Evolutionary conservation across 2,113 vertebrate genomes (phyloP).

Genomic region (Cercocebus atys): DNA sequence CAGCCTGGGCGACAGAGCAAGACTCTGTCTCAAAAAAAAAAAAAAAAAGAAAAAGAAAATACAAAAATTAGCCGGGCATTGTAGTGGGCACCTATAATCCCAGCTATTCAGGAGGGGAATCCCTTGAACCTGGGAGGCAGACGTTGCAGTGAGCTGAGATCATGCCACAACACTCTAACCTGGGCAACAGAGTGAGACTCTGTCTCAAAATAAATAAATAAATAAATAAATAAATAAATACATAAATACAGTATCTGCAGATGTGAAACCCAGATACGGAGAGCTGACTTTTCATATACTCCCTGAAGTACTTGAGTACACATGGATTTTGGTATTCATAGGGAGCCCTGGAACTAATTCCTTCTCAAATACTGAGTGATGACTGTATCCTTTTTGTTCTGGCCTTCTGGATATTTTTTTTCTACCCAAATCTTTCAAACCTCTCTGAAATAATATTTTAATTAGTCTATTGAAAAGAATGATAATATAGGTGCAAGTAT

Average conservation of each 20-base stretch:
- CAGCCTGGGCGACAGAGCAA: too few relatives aligned
- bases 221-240: too few relatives aligned
- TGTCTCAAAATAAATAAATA: too few relatives aligned
- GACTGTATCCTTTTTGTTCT: neutral
- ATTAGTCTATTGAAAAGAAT: constrained; percentile 25
- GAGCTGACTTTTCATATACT: neutral
- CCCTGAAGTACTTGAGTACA: neutral
- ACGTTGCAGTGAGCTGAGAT: too few relatives aligned
- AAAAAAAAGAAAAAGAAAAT: too few relatives aligned
- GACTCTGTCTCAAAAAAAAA: too few relatives aligned
- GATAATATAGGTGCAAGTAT: neutral
- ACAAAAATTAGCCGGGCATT: too few relatives aligned
- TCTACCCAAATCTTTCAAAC: constrained; percentile 7
- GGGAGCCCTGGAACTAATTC: neutral
- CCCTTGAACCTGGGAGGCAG: too few relatives aligned
- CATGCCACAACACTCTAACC: too few relatives aligned
- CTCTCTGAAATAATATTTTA: constrained; percentile 30
- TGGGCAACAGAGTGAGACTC: too few relatives aligned
- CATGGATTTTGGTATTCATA: neutral
- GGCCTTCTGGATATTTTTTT: constrained; percentile 25
- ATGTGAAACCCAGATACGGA: neutral
- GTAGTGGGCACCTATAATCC: too few relatives aligned
- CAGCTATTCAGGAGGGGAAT: too few relatives aligned
- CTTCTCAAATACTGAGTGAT: neutral
- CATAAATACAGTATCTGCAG: neutral